Evolutionary conservation across 1,140 invertebrate genomes (phyloP).

Genomic region (Lepidurus apus): DNA sequence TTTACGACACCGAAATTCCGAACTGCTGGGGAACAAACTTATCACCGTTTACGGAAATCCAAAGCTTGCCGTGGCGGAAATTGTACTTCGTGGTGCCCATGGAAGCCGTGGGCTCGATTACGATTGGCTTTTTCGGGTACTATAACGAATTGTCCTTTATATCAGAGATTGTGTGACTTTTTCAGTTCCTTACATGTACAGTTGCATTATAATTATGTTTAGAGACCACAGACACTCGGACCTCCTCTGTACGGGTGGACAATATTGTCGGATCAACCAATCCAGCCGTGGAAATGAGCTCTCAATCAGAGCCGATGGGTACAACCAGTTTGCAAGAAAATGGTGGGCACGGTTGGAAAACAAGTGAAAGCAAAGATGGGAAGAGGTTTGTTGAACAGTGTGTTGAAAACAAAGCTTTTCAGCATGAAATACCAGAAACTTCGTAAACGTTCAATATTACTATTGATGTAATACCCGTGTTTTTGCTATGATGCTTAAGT

Average conservation of each 20-base stretch:
- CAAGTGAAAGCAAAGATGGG: too few species aligned
- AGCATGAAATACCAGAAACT: too few species aligned
- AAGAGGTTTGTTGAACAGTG: too few species aligned
- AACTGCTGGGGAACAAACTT: conserved; percentile 5
- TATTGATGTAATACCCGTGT: too few species aligned
- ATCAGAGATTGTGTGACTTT: not conserved
- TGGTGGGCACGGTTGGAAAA: not conserved
- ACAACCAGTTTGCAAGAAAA: not conserved
- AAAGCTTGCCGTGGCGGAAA: not conserved
- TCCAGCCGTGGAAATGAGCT: not conserved
- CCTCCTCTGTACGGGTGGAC: not conserved
- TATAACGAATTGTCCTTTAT: not conserved
- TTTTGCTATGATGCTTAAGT: too few species aligned
- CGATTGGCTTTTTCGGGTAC: not conserved
- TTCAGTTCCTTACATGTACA: not conserved
- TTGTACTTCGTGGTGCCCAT: not conserved
- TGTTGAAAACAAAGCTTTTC: too few species aligned
- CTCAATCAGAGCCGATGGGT: not conserved
- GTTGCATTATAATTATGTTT: not conserved
- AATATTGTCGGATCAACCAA: not conserved
- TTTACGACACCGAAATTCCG: conserved; percentile 63
- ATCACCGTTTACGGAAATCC: conserved; percentile 19
- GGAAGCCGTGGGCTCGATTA: conserved; percentile 14
- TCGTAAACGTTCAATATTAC: too few species aligned
- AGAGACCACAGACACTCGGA: not conserved